A percentile compares a stretch with the other conserved stretches of the same genome.
These are phyloP conservation scores for Jacana jacana DNA, from an alignment of 2,113 vertebrate genomes.

Conservation along the genomic window DNA sequence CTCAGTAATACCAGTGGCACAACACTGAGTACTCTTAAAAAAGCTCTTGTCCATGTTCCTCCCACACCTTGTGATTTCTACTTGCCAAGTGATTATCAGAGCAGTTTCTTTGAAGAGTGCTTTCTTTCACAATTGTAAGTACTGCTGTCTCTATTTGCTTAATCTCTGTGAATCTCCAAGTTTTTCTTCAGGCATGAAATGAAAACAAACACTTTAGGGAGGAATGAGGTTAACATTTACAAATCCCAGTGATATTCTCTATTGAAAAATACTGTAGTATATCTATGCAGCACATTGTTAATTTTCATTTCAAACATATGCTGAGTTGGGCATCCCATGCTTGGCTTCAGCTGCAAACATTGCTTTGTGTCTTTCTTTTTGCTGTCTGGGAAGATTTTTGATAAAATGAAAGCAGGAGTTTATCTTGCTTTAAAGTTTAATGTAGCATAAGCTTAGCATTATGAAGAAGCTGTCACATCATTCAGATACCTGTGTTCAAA, in stretches of 20 bases:
- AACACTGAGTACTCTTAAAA: background rate
- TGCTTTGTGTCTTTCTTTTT: slow-evolving; percentile 58
- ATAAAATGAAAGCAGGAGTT: slow-evolving; percentile 64
- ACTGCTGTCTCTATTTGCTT: background rate
- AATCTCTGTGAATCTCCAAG: background rate
- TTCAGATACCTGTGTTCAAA: slow-evolving; percentile 56
- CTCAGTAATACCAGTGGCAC: background rate
- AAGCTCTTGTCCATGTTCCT: background rate
- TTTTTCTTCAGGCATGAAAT: background rate
- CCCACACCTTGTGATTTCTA: background rate
- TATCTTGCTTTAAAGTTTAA: slow-evolving; percentile 71
- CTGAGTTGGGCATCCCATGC: slow-evolving; percentile 18
- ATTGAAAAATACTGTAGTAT: background rate
- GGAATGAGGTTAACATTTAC: slow-evolving; percentile 16
- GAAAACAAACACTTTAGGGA: background rate
- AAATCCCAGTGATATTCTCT: slow-evolving; percentile 32
- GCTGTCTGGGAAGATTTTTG: slow-evolving; percentile 50
- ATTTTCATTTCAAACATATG: slow-evolving; percentile 49
- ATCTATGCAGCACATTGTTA: slow-evolving; percentile 24
- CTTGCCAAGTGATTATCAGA: background rate
- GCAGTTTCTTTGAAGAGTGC: background rate
- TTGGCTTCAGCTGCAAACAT: slow-evolving; percentile 30
- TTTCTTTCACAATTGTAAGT: background rate
- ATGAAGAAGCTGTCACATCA: slow-evolving; percentile 66
- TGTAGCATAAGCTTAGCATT: slow-evolving; percentile 67